Conservation (phyloP, 2,888 invertebrate species). For the Eulithis testata region DNA sequence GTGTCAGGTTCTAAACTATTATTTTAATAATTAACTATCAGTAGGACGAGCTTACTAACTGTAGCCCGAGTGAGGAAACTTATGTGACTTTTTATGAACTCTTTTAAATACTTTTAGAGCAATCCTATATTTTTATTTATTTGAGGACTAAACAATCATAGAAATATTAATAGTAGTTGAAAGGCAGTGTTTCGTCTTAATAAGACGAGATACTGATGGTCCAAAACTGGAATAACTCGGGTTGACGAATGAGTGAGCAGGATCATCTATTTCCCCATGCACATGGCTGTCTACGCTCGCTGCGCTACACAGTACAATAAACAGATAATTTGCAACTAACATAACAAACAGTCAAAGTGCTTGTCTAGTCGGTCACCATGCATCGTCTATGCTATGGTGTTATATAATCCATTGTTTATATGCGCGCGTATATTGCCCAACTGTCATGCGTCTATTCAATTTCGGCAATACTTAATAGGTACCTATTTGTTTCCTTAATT, state of each 20-base stretch:
- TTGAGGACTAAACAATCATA: no score
- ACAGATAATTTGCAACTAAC: slow-evolving; percentile 3
- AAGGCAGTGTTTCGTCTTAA: no score
- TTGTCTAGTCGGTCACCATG: slow-evolving; percentile 13
- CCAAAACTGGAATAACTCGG: not conserved
- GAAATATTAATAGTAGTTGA: no score
- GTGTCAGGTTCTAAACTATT: not conserved
- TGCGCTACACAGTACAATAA: slow-evolving; percentile 3
- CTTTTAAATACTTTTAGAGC: no score
- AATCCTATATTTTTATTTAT: no score
- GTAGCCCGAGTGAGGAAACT: no score
- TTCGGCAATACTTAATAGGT: slow-evolving; percentile 17
- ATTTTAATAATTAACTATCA: no score
- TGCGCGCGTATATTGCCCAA: slow-evolving; percentile 8
- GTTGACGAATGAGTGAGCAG: not conserved
- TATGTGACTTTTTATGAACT: no score
- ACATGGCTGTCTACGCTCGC: slow-evolving; percentile 1
- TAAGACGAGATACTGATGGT: no score
- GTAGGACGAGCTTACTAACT: no score
- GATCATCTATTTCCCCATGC: not conserved
- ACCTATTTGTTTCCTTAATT: slow-evolving; percentile 6
- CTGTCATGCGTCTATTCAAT: slow-evolving; percentile 11
- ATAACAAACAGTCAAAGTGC: slow-evolving; percentile 19
- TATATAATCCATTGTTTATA: slow-evolving; percentile 27
- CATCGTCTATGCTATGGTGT: slow-evolving; percentile 4